Evolutionary conservation across 2,113 vertebrate species (phyloP).

Genomic region (Chiloscyllium plagiosum): DNA sequence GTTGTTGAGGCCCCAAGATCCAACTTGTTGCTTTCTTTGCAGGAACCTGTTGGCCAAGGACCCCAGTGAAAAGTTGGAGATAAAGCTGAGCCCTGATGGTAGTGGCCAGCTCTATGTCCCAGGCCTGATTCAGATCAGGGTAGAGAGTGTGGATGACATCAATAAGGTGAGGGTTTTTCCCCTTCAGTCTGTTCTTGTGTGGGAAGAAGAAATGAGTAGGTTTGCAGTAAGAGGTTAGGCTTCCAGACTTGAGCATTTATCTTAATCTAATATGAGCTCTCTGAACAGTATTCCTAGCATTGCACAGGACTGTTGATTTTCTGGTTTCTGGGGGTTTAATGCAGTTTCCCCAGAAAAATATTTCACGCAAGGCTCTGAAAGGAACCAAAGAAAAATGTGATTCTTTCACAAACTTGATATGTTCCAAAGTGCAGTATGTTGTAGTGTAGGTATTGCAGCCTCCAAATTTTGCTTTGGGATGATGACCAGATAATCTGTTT

Average conservation of each 20-base stretch:
- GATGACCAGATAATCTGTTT: not conserved
- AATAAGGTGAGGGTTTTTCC: conserved; percentile 66
- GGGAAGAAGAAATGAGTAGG: not conserved
- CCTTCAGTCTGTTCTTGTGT: not conserved
- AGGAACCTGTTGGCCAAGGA: conserved; percentile 83
- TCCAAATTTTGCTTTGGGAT: not conserved
- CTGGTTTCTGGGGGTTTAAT: not conserved
- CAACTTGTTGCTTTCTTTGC: conserved; percentile 29
- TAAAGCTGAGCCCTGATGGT: conserved; percentile 86
- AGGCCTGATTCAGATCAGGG: conserved; percentile 71
- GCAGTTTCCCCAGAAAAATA: not conserved
- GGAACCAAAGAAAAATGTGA: not conserved
- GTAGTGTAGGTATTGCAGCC: not conserved
- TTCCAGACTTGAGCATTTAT: not conserved
- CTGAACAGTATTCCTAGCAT: not conserved
- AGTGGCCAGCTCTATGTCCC: conserved; percentile 90
- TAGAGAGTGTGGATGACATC: conserved; percentile 84
- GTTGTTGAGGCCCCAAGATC: not conserved
- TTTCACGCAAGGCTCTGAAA: not conserved
- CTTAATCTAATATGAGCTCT: not conserved
- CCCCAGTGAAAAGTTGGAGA: conserved; percentile 82
- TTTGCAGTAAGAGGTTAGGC: not conserved
- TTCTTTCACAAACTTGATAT: not conserved
- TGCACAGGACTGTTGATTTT: not conserved
- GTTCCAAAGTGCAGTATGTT: not conserved